Evolutionary conservation across 2,113 vertebrate species (phyloP).

Genomic region (Actenoides hombroni): DNA sequence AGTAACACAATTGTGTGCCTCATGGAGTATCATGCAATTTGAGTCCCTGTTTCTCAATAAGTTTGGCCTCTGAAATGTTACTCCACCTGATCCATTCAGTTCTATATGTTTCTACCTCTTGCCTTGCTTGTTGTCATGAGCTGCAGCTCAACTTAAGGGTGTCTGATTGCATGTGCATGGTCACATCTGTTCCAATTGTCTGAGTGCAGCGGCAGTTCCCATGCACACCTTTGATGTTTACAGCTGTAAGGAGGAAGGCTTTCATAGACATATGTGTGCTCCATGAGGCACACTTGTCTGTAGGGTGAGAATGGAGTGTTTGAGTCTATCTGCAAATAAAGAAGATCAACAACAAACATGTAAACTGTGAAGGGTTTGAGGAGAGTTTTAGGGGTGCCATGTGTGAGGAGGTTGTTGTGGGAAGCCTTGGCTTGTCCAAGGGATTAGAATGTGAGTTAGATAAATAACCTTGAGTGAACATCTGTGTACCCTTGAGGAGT

Average conservation of each 20-base stretch:
- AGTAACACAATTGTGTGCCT: background rate
- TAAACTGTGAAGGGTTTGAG: no score
- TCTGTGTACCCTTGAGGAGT: no score
- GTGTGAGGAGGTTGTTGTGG: no score
- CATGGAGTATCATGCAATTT: background rate
- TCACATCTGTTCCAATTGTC: background rate
- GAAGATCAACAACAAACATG: no score
- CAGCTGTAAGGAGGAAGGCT: background rate
- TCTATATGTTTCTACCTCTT: background rate
- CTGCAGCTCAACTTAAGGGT: background rate
- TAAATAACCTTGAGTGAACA: no score
- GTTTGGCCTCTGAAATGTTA: no score
- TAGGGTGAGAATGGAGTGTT: background rate
- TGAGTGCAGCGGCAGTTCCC: no score
- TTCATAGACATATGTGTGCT: rapidly evolving
- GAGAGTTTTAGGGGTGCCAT: no score
- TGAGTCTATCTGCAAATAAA: no score
- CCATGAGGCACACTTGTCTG: background rate
- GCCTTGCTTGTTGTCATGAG: background rate
- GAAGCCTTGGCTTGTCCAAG: no score
- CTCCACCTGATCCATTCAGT: no score
- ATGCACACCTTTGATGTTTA: rapidly evolving
- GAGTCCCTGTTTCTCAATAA: background rate
- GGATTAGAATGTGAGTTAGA: no score
- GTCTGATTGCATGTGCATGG: background rate